phyloP scores from a whole-genome alignment of 2,113 vertebrate species.

The Pelodiscus sinensis region DNA sequence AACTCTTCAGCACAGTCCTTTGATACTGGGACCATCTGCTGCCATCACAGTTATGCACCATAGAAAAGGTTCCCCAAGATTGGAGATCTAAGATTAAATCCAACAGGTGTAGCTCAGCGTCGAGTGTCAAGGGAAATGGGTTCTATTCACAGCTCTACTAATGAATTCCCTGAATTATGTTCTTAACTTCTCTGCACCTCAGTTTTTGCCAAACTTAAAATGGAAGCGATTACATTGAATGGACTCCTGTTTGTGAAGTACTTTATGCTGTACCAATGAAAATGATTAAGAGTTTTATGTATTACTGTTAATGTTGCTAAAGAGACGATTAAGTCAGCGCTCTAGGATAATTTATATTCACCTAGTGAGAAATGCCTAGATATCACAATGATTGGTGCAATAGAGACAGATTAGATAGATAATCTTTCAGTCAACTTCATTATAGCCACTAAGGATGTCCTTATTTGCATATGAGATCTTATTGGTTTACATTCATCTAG shows the following conservation, averaged over 20 bases:
- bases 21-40: no score
- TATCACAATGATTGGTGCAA: not conserved
- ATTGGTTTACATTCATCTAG: not conserved
- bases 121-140: not conserved
- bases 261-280: not conserved
- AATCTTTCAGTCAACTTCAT: not conserved
- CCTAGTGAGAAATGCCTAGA: not conserved
- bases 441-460: not conserved
- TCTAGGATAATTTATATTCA: not conserved
- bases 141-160: slow-evolving; percentile 1
- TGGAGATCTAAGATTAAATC: slow-evolving; percentile 57
- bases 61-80: not conserved
- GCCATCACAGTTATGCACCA: not conserved
- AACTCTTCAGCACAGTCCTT: no score
- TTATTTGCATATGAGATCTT: not conserved
- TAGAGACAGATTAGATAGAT: not conserved
- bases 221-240: slow-evolving; percentile 48
- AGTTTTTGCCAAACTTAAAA: slow-evolving; percentile 36
- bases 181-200: slow-evolving; percentile 4
- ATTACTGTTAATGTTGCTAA: not conserved
- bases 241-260: not conserved
- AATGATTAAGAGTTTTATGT: not conserved
- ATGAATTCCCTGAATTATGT: not conserved
- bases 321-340: slow-evolving; percentile 19
- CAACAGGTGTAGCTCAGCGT: slow-evolving; percentile 52